A percentile compares a stretch with the other conserved stretches of the same genome.
Conservation (phyloP, 2,113 vertebrate species). For the Pagrus major region DNA sequence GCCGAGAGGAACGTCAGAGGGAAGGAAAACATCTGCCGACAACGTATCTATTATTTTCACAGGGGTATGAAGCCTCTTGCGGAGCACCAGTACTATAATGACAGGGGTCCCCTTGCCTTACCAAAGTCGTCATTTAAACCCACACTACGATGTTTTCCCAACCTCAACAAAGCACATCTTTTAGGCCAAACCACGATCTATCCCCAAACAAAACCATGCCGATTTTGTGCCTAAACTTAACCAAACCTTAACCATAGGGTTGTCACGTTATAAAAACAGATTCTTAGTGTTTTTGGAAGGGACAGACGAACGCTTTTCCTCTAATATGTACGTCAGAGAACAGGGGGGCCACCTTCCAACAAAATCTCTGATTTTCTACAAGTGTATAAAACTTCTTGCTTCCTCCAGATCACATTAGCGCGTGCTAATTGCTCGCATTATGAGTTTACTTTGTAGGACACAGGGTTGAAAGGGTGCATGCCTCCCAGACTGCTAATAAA, state of each 20-base stretch:
- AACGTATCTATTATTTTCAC: no score
- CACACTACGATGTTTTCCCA: neutral
- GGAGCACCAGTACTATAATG: neutral
- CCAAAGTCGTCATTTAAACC: neutral
- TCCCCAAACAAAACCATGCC: neutral
- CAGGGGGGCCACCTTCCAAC: neutral
- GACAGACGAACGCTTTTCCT: neutral
- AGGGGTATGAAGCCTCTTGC: no score
- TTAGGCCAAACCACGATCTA: neutral
- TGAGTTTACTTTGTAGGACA: neutral
- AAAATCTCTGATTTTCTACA: neutral
- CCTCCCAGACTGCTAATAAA: slow-evolving; percentile 1
- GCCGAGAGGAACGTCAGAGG: no score
- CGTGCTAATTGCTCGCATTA: neutral
- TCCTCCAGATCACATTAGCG: neutral
- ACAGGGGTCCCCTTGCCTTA: neutral
- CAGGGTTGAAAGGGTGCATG: neutral
- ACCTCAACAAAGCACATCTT: neutral
- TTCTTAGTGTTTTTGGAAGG: neutral
- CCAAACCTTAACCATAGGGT: neutral
- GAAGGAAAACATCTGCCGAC: no score
- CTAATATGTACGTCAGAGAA: neutral
- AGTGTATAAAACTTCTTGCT: no score
- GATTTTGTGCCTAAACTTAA: neutral
- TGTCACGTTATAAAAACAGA: neutral